Percentiles rank a stretch among this genome's conserved stretches.
Evolutionary conservation across 2,113 vertebrate genomes (phyloP).

Genomic region (Ovis canadensis): DNA sequence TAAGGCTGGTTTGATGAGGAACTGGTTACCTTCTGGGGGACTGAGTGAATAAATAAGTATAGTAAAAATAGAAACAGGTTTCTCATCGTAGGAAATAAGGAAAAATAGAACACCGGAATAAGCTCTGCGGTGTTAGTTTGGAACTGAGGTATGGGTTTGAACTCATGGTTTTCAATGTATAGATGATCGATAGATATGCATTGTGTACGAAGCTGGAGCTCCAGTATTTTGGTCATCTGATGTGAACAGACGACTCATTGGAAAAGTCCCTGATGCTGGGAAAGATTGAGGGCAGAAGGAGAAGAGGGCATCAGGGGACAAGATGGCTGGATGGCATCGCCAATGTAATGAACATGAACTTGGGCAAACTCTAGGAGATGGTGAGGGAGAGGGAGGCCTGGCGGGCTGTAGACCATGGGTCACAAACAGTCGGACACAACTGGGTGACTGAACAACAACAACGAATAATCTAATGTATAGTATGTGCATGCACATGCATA

Average conservation of each 20-base stretch:
- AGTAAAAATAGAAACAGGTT: background rate
- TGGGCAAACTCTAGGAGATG: background rate
- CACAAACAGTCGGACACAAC: background rate
- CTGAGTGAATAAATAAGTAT: background rate
- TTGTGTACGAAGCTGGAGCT: background rate
- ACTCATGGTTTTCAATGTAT: background rate
- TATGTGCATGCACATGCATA: no score
- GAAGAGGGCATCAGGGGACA: background rate
- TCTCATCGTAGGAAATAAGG: background rate
- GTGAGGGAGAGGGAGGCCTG: background rate
- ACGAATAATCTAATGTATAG: background rate
- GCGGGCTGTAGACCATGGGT: background rate
- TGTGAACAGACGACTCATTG: background rate
- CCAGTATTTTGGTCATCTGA: background rate
- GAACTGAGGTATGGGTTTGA: background rate
- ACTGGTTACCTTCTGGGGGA: background rate
- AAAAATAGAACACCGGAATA: background rate
- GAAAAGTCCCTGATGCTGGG: background rate
- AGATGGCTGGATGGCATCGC: background rate
- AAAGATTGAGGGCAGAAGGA: background rate
- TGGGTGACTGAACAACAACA: background rate
- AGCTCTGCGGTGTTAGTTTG: background rate
- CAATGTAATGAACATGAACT: background rate
- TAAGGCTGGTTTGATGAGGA: no score
- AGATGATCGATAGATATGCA: background rate